Percentiles rank a stretch among this genome's conserved stretches.
phyloP scores from a whole-genome alignment of 1,140 invertebrate species.

The Cheumatopsyche charites region DNA sequence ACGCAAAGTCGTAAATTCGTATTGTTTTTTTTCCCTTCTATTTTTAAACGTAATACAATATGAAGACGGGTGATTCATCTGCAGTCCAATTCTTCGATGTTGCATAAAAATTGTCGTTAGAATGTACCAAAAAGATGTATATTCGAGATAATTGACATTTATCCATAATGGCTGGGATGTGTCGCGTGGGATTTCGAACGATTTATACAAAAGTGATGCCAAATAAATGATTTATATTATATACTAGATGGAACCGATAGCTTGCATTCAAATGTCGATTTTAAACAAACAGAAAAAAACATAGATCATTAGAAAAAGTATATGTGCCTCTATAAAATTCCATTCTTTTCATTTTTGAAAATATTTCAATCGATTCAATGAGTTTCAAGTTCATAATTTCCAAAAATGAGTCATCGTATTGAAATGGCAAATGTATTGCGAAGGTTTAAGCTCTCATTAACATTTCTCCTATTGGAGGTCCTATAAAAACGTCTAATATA shows the following conservation, averaged over 20 bases:
- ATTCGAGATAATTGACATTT: conserved; percentile 19
- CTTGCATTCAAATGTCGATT: not conserved
- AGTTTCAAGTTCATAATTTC: no score
- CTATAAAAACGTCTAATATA: no score
- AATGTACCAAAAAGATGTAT: conserved; percentile 5
- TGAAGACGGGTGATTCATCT: not conserved
- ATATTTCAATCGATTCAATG: no score
- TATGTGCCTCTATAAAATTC: no score
- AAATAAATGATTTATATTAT: conserved; percentile 8
- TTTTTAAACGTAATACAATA: not conserved
- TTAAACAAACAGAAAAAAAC: no score
- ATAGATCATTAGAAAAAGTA: no score
- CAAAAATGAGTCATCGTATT: no score
- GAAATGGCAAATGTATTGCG: no score
- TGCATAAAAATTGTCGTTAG: not conserved
- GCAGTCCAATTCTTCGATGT: not conserved
- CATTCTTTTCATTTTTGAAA: no score
- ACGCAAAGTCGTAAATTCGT: no score
- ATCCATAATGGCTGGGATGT: not conserved
- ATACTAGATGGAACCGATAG: conserved; percentile 2
- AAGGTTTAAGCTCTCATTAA: no score
- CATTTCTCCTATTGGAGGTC: no score
- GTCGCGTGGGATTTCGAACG: conserved; percentile 3
- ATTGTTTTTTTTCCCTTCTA: not conserved
- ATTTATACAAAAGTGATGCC: conserved; percentile 8